Percentiles rank a stretch among this genome's conserved stretches.
phyloP scores from a whole-genome alignment of 2,113 vertebrate species.

The Pyrgilauda ruficollis region DNA sequence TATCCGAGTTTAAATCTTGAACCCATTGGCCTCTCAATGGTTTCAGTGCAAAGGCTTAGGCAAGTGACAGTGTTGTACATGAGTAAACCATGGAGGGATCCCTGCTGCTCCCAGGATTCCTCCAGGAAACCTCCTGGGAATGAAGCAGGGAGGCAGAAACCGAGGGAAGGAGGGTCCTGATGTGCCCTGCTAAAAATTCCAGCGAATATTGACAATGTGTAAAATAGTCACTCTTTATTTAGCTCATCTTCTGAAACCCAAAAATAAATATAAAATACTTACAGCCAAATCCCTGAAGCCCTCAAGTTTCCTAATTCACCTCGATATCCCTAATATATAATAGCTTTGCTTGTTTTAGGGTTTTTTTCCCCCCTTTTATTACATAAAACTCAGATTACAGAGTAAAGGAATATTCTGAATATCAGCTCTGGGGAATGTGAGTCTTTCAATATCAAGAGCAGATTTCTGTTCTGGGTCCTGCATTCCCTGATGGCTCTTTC shows the following conservation, averaged over 20 bases:
- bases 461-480: neutral
- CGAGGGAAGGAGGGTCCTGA: neutral
- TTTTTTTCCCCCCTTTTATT: neutral
- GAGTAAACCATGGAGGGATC: neutral
- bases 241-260: neutral
- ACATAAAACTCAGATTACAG: neutral
- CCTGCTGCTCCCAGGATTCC: neutral
- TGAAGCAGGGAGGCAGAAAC: neutral
- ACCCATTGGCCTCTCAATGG: neutral
- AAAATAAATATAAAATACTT: neutral
- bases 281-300: neutral
- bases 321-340: neutral
- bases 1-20: fast-evolving
- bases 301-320: neutral
- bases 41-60: neutral
- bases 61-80: neutral
- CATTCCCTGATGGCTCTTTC: neutral
- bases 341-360: neutral
- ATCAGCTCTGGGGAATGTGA: neutral
- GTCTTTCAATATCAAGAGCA: neutral
- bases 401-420: neutral
- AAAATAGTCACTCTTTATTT: neutral
- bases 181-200: neutral
- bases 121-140: neutral
- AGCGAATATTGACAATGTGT: neutral